These are phyloP conservation scores for Hormiphora californensis DNA, from an alignment of 37 sponge, comb jelly and placozoan species.

Conservation along the genomic window DNA sequence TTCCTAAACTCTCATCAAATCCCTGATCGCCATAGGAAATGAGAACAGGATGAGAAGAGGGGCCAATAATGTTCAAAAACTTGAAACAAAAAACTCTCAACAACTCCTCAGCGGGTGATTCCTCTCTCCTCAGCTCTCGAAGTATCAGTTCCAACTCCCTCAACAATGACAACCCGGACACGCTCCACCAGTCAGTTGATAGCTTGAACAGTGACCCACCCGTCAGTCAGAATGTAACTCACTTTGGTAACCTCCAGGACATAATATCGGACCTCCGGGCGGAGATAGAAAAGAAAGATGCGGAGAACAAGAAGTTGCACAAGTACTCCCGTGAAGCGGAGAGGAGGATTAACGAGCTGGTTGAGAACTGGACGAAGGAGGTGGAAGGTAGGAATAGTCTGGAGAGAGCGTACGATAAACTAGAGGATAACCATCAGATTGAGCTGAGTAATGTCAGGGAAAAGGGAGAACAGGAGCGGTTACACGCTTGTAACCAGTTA, in stretches of 20 bases:
- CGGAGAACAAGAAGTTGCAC: constrained; percentile 9
- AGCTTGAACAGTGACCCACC: constrained; percentile 20
- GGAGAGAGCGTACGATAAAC: constrained; percentile 47
- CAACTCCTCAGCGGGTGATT: neutral
- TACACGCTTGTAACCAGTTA: neutral
- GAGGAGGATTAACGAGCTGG: neutral
- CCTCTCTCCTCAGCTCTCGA: neutral
- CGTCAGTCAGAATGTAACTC: neutral
- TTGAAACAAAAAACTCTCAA: constrained; percentile 43
- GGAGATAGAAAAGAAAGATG: constrained; percentile 38
- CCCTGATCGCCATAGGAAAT: neutral
- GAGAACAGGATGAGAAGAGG: constrained; percentile 4
- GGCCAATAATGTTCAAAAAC: constrained; percentile 51
- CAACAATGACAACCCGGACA: neutral
- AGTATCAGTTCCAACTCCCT: constrained; percentile 32
- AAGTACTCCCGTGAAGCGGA: neutral
- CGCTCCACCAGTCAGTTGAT: constrained; percentile 6
- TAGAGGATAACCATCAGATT: constrained; percentile 20
- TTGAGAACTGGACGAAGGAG: neutral
- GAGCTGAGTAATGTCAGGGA: neutral
- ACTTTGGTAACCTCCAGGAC: constrained; percentile 45
- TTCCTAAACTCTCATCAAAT: neutral
- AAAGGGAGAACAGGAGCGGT: neutral
- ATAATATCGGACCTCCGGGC: neutral
- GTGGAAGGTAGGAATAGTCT: neutral